Evolutionary conservation across 37 sponge, comb jelly and placozoan genomes (phyloP).

Genomic region (Hormiphora californensis): DNA sequence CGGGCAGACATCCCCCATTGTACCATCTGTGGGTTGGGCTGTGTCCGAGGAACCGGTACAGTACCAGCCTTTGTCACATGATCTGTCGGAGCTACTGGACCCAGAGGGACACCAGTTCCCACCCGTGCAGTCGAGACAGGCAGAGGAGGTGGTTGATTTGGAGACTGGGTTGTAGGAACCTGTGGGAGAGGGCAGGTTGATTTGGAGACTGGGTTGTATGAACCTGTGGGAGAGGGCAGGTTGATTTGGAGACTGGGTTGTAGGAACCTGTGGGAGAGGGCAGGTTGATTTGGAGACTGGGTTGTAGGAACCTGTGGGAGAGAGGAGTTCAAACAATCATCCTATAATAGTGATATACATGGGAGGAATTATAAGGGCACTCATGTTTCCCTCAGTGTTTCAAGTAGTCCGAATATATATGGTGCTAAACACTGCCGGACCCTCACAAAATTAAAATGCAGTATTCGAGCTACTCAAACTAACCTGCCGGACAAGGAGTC

Average conservation of each 20-base stretch:
- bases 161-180: constrained; percentile 48
- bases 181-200: neutral
- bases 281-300: too few relatives aligned
- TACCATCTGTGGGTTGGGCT: neutral
- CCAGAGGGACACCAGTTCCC: constrained; percentile 30
- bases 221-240: too few relatives aligned
- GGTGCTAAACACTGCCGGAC: too few relatives aligned
- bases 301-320: neutral
- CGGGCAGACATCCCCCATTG: constrained; percentile 22
- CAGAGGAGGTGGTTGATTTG: neutral
- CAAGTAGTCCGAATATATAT: too few relatives aligned
- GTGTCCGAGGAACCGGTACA: constrained; percentile 36
- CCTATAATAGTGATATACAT: too few relatives aligned
- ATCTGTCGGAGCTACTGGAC: constrained; percentile 53
- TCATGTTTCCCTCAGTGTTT: too few relatives aligned
- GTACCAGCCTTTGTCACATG: constrained; percentile 55
- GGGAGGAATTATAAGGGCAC: too few relatives aligned
- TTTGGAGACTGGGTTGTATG: too few relatives aligned
- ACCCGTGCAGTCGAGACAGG: neutral
- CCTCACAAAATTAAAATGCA: neutral
- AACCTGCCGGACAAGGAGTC: constrained; percentile 43
- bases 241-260: too few relatives aligned
- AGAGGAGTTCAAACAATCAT: neutral
- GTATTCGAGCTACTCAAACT: neutral
- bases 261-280: too few relatives aligned